Percentiles rank a stretch among this genome's conserved stretches.
phyloP scores from a whole-genome alignment of 1,140 invertebrate genomes.

The Holcopasites calliopsidis region DNA sequence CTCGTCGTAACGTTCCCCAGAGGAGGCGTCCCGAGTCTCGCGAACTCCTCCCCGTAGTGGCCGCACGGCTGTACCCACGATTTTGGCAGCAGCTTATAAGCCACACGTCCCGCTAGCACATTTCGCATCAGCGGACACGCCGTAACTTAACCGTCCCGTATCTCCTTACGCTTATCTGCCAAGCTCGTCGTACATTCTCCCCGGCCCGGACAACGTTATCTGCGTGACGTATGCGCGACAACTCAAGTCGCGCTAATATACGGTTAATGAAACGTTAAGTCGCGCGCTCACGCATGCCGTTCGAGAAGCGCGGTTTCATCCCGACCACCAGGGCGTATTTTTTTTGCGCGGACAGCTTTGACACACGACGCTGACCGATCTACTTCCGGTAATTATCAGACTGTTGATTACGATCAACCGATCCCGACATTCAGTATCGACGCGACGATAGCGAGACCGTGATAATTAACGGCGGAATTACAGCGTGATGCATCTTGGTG shows the following conservation, averaged over 20 bases:
- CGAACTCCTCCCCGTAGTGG: too few relatives aligned
- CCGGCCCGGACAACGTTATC: slow-evolving; percentile 56
- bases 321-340: too few relatives aligned
- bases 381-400: not conserved
- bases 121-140: slow-evolving; percentile 56
- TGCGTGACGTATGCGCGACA: slow-evolving; percentile 60
- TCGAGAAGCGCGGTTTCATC: slow-evolving; percentile 21
- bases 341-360: slow-evolving; percentile 2
- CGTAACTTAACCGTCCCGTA: slow-evolving; percentile 63
- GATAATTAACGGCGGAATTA: slow-evolving; percentile 25
- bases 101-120: slow-evolving; percentile 44
- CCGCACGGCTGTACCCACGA: slow-evolving; percentile 13
- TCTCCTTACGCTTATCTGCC: slow-evolving; percentile 64
- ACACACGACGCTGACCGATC: not conserved
- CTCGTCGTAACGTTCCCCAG: slow-evolving; percentile 21
- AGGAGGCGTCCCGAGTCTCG: not conserved
- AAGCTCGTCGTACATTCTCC: slow-evolving; percentile 56
- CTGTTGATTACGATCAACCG: too few relatives aligned
- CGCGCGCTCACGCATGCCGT: slow-evolving; percentile 34
- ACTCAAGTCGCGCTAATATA: slow-evolving; percentile 63
- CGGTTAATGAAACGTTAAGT: slow-evolving; percentile 69
- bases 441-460: not conserved
- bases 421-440: not conserved
- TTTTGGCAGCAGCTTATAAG: slow-evolving; percentile 64
- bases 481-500: not conserved